Base-by-base conservation (phyloP, 2,888 invertebrate genomes). In the Rambutsinella grinnellia region DNA sequence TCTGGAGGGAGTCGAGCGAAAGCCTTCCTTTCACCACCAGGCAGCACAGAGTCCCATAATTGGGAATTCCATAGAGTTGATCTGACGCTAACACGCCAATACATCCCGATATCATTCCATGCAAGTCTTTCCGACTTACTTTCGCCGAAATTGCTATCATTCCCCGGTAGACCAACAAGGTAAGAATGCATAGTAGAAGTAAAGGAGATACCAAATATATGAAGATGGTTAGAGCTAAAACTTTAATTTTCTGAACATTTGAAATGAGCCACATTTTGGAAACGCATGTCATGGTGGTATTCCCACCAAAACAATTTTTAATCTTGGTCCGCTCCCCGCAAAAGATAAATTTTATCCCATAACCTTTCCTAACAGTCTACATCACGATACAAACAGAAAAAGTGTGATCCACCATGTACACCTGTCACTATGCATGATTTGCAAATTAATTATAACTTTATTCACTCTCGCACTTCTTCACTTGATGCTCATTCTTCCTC, bases 61-160 rank as follows among this genome's bases (percentile, higher is more conserved):
- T 76, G 0, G 80, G 80, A 28, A 80, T 80, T 3, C 80, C 80
- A 26, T 80, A 78, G 1, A 78, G 46, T 53, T 80, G 78, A 65
- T 80, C 80, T 21, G 65, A 75, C 3, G 80, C 80, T 10, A 60
- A 76, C 15, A 78, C 51, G 57, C 71, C 62, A 61, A 65, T 71
- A 27, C 46, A 51, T 1, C 76, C 61, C 8, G 57, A 56, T 19
- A 80, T 60, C 49, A 78, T 71, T 19, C 56, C 71, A 15, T 60
- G 65, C 46, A 80, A 69, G 44, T 80, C 76, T 47, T 72, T 76
- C 6, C 70, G 60, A 44, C 57, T 68, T 8, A 78, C 57, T 76
- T 65, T 68, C 17, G 76, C 80, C n/a, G 51, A 68, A 10, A 77
- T 72, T 36, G 54, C 26, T 8, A 78, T 51, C 19, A 62, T 36